Percentiles rank a stretch among this genome's conserved stretches.
Evolutionary conservation across 2,113 vertebrate genomes (phyloP).

Genomic region (Varanus komodoensis): DNA sequence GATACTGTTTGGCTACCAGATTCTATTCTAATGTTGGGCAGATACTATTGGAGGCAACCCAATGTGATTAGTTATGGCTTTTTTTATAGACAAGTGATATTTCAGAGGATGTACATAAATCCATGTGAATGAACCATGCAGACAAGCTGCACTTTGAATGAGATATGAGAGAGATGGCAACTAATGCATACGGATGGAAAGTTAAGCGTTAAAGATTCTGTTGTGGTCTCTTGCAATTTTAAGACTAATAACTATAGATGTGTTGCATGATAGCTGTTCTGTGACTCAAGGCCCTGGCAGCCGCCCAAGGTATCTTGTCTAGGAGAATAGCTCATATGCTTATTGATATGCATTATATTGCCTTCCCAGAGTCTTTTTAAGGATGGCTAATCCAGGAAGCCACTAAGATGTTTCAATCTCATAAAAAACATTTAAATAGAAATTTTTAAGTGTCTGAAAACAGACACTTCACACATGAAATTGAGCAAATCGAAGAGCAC

Average conservation of each 20-base stretch:
- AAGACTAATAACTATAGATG: background rate
- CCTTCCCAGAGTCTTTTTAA: conserved; percentile 24
- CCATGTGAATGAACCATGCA: background rate
- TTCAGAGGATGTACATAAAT: background rate
- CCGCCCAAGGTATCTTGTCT: background rate
- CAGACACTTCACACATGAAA: background rate
- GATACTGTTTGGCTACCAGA: background rate
- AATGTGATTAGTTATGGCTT: background rate
- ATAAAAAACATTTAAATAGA: conserved; percentile 44
- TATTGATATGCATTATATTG: background rate
- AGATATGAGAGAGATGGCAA: background rate
- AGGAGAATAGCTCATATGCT: background rate
- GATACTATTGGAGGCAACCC: background rate
- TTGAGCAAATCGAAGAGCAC: conserved; percentile 37
- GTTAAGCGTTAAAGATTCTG: background rate
- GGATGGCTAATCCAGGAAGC: conserved; percentile 32
- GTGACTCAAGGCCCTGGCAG: background rate
- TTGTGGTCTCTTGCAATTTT: background rate
- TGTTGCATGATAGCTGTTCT: background rate
- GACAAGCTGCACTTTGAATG: background rate
- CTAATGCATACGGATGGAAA: background rate
- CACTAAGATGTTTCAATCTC: conserved; percentile 48
- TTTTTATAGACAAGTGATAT: background rate
- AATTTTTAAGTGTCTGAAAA: conserved; percentile 11
- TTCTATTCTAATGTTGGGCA: background rate